Percentiles rank a stretch among this genome's conserved stretches.
Evolutionary conservation across 1,140 invertebrate species (phyloP).

Genomic region (Ooceraea biroi): DNA sequence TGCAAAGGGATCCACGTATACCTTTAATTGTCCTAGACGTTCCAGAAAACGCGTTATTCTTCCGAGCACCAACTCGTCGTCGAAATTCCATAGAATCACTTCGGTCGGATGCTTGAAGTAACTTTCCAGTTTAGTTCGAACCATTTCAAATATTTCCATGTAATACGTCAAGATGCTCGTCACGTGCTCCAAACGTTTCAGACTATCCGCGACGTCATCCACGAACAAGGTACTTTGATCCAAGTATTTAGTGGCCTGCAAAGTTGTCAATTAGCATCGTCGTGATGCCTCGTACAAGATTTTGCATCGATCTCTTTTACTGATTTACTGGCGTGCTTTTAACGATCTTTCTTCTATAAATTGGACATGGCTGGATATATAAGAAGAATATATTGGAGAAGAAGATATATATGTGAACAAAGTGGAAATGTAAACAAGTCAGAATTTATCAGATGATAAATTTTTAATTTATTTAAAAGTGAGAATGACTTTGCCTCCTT

Average conservation of each 20-base stretch:
- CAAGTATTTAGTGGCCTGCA: conserved; percentile 77
- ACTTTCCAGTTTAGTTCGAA: conserved; percentile 86
- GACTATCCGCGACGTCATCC: conserved; percentile 87
- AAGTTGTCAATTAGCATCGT: conserved; percentile 27
- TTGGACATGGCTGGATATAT: too few species aligned
- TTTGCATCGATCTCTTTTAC: too few species aligned
- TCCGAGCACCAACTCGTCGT: conserved; percentile 88
- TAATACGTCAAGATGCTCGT: conserved; percentile 76
- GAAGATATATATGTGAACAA: too few species aligned
- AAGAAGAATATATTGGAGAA: too few species aligned
- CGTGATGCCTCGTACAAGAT: too few species aligned
- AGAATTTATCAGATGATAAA: too few species aligned
- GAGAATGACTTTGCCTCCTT: too few species aligned
- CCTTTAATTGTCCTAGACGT: conserved; percentile 84
- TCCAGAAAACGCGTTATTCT: conserved; percentile 87
- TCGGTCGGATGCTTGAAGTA: conserved; percentile 87
- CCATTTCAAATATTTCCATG: conserved; percentile 83
- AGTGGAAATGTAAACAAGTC: too few species aligned
- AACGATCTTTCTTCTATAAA: too few species aligned
- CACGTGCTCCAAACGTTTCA: conserved; percentile 75
- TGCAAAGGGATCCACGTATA: conserved; percentile 29
- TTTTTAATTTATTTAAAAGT: too few species aligned
- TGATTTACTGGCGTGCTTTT: too few species aligned
- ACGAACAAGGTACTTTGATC: conserved; percentile 87
- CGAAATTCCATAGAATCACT: conserved; percentile 88